These are phyloP conservation scores for silkworm (Bombyx mori) DNA, from an alignment of 1,140 invertebrate genomes.

Conservation along the genomic window DNA sequence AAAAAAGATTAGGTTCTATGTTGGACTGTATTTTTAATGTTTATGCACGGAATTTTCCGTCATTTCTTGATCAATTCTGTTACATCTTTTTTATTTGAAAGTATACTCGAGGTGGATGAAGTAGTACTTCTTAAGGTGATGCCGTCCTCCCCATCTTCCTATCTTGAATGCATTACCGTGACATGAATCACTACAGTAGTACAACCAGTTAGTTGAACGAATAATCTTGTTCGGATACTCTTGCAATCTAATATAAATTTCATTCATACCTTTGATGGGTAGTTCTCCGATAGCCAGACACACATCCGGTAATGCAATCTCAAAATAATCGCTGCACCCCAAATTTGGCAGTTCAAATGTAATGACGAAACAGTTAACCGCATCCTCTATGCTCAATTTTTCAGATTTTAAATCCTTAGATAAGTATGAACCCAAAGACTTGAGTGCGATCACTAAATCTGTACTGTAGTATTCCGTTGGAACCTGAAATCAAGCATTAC, in stretches of 20 bases:
- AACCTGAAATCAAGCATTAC: slow-evolving; percentile 32
- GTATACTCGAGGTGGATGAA: too few species aligned
- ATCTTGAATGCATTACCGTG: too few species aligned
- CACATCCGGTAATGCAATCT: slow-evolving; percentile 84
- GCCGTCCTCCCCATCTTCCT: too few species aligned
- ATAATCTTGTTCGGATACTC: background rate
- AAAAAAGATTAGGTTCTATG: too few species aligned
- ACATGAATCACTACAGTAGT: too few species aligned
- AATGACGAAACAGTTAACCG: slow-evolving; percentile 86
- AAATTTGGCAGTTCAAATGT: slow-evolving; percentile 90
- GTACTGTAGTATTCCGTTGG: slow-evolving; percentile 71
- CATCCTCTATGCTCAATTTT: slow-evolving; percentile 71
- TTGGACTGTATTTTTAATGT: too few species aligned
- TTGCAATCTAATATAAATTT: too few species aligned
- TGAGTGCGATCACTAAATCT: slow-evolving; percentile 85
- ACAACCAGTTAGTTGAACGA: too few species aligned
- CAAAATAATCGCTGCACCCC: slow-evolving; percentile 83
- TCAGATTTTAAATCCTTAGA: slow-evolving; percentile 80
- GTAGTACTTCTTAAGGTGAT: too few species aligned
- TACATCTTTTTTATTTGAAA: too few species aligned
- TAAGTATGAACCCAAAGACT: slow-evolving; percentile 80
- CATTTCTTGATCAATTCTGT: too few species aligned
- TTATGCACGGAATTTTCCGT: too few species aligned
- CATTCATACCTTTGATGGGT: slow-evolving; percentile 69
- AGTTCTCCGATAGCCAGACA: slow-evolving; percentile 84